Conservation (phyloP, 2,113 vertebrate species). For the Solenodon paradoxus region DNA sequence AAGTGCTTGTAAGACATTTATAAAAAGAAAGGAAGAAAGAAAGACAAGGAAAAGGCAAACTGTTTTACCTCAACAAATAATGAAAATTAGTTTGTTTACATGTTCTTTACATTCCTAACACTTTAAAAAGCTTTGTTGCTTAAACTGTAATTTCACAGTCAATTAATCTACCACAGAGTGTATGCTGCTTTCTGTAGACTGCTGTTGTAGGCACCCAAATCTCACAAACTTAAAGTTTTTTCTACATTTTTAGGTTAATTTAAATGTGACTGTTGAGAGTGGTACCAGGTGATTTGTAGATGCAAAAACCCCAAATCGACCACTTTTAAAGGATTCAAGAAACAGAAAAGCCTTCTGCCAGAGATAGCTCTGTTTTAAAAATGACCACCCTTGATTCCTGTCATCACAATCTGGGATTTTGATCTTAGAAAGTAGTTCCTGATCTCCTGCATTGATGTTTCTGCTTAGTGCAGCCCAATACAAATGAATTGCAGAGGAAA, state of each 20-base stretch:
- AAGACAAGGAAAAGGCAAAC: slow-evolving; percentile 32
- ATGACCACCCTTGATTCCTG: neutral
- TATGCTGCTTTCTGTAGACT: slow-evolving; percentile 41
- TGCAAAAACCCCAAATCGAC: neutral
- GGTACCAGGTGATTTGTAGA: neutral
- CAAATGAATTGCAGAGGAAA: neutral
- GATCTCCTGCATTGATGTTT: neutral
- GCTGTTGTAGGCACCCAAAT: slow-evolving; percentile 19
- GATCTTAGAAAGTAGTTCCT: neutral
- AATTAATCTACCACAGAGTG: slow-evolving; percentile 68
- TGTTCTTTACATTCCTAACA: slow-evolving; percentile 58
- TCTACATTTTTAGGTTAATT: slow-evolving; percentile 38
- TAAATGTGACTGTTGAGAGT: neutral
- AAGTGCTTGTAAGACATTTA: slow-evolving; percentile 46
- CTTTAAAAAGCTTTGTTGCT: slow-evolving; percentile 66
- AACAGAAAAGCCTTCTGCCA: neutral
- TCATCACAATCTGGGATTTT: neutral
- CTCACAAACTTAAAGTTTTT: neutral
- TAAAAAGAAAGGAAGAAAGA: slow-evolving; percentile 47
- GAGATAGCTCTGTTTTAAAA: neutral
- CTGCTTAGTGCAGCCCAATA: neutral
- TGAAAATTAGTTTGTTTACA: slow-evolving; percentile 65
- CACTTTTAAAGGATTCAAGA: neutral
- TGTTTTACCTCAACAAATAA: slow-evolving; percentile 57
- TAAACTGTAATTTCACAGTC: slow-evolving; percentile 76